phyloP scores from a whole-genome alignment of 2,113 vertebrate genomes.

The Craseonycteris thonglongyai region DNA sequence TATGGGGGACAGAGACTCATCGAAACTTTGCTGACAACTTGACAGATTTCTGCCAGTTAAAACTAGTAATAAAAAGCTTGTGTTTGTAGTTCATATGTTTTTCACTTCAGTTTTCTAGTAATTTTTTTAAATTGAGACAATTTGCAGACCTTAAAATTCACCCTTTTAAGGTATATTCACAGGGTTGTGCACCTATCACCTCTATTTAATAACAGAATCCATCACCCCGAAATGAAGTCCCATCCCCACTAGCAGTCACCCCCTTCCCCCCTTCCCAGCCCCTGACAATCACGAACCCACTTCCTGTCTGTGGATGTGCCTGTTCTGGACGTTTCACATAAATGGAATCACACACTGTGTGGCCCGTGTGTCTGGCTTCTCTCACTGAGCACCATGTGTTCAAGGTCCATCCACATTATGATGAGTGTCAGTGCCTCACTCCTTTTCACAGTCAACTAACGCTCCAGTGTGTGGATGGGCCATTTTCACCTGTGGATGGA shows the following conservation, averaged over 20 bases:
- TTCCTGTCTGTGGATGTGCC: background rate
- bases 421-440: background rate
- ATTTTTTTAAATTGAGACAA: background rate
- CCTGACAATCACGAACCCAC: background rate
- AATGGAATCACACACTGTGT: fast-evolving
- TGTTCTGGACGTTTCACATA: background rate
- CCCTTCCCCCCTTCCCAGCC: background rate
- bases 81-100: background rate
- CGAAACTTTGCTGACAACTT: background rate
- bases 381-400: background rate
- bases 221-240: background rate
- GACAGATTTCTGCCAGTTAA: background rate
- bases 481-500: fast-evolving
- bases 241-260: background rate
- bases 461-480: fast-evolving
- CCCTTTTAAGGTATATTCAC: background rate
- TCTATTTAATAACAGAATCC: background rate
- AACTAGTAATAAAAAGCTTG: background rate
- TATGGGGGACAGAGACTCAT: background rate
- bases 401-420: fast-evolving
- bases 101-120: background rate
- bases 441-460: background rate
- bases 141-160: background rate
- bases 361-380: background rate
- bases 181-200: background rate